Evolutionary conservation across 1,140 invertebrate genomes (phyloP).

Genomic region (Cydia fagiglandana): DNA sequence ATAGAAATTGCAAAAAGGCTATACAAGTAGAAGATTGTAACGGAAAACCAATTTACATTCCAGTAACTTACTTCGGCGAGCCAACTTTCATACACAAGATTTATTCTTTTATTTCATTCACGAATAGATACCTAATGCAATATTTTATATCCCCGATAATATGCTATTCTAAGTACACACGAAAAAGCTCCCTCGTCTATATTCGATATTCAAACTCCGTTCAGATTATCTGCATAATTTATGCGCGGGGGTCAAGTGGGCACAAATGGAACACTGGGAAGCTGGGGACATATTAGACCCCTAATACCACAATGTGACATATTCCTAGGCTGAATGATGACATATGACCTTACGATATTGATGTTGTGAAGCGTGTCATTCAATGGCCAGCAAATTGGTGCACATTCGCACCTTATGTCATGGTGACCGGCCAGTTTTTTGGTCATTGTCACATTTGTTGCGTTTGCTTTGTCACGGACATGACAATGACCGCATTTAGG

Average conservation of each 20-base stretch:
- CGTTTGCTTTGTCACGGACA: slow-evolving; percentile 43
- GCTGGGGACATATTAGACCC: background rate
- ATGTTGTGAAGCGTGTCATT: background rate
- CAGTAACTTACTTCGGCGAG: background rate
- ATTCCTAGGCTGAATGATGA: background rate
- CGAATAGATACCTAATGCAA: slow-evolving; percentile 32
- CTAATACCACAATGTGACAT: background rate
- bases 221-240: slow-evolving; percentile 73
- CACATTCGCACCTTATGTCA: slow-evolving; percentile 73
- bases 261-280: slow-evolving; percentile 41
- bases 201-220: slow-evolving; percentile 41
- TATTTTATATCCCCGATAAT: slow-evolving; percentile 43
- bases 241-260: slow-evolving; percentile 71
- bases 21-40: background rate
- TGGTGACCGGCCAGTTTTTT: slow-evolving; percentile 50
- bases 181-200: slow-evolving; percentile 38
- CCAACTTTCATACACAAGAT: background rate
- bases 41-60: background rate
- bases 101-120: background rate
- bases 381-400: slow-evolving; percentile 70
- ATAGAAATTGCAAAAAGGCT: background rate
- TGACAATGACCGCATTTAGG: slow-evolving; percentile 58
- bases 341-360: background rate
- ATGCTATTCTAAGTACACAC: slow-evolving; percentile 36
- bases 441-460: slow-evolving; percentile 37